Conservation (phyloP, 2,888 invertebrate genomes). For the Drosophila pseudotalamancana region DNA sequence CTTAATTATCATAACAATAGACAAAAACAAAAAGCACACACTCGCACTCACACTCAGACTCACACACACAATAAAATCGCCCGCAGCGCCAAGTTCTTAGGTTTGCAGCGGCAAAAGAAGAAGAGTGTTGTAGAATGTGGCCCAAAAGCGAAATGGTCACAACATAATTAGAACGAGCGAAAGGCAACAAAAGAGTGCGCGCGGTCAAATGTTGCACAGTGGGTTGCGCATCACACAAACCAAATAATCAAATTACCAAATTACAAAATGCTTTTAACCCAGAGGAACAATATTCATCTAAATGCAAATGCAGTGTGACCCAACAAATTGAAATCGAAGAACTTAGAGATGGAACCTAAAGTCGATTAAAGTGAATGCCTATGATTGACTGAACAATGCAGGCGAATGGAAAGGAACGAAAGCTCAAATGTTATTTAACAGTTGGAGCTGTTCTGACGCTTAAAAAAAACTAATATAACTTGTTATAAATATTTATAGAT, state of each 20-base stretch:
- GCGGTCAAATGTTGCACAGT: slow-evolving; percentile 61
- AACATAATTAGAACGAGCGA: slow-evolving; percentile 71
- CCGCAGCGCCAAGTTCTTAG: slow-evolving; percentile 32
- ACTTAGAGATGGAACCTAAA: not conserved
- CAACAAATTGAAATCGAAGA: slow-evolving; percentile 8
- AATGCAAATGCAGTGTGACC: slow-evolving; percentile 38
- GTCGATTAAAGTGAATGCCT: slow-evolving; percentile 9
- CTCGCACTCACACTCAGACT: not conserved
- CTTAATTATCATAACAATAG: slow-evolving; percentile 80
- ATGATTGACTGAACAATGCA: not conserved
- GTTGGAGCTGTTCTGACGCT: not conserved
- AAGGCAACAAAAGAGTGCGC: slow-evolving; percentile 44
- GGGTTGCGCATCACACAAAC: slow-evolving; percentile 29
- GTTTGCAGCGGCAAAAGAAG: slow-evolving; percentile 28
- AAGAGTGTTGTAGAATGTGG: slow-evolving; percentile 41
- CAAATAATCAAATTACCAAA: slow-evolving; percentile 28
- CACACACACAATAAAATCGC: slow-evolving; percentile 38
- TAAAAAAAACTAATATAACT: not conserved
- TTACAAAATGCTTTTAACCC: slow-evolving; percentile 12
- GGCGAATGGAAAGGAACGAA: not conserved
- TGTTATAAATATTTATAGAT: not conserved
- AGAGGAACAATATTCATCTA: slow-evolving; percentile 11
- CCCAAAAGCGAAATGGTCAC: slow-evolving; percentile 51
- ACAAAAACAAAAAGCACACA: slow-evolving; percentile 27
- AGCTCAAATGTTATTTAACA: not conserved